Percentiles rank a stretch among this genome's conserved stretches.
phyloP scores from a whole-genome alignment of 2,888 invertebrate genomes.

The Serripes groenlandicus region DNA sequence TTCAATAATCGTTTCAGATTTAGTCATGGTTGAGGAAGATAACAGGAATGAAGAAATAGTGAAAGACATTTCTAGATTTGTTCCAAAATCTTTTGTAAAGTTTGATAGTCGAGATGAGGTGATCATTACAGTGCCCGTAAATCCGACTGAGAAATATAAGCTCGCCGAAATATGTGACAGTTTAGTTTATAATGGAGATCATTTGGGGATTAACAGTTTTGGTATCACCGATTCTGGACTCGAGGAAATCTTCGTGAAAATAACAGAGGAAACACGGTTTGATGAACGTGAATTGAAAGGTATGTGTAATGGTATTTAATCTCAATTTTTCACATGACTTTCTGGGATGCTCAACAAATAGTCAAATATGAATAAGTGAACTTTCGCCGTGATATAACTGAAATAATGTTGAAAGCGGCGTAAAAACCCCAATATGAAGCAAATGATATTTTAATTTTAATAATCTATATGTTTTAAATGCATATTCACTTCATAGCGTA shows the following conservation, averaged over 20 bases:
- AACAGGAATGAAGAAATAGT: conserved; percentile 23
- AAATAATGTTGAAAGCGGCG: no score
- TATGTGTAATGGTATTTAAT: no score
- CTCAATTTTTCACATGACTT: no score
- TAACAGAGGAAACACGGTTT: conserved; percentile 74
- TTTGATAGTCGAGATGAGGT: conserved; percentile 53
- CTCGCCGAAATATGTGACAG: conserved; percentile 81
- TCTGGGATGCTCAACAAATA: no score
- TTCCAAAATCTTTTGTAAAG: conserved; percentile 40
- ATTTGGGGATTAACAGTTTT: conserved; percentile 79
- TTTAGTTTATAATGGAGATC: conserved; percentile 74
- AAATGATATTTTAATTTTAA: no score
- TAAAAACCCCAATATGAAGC: no score
- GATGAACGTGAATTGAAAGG: background rate
- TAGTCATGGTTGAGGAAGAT: background rate
- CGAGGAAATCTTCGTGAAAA: conserved; percentile 85
- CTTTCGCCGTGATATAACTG: no score
- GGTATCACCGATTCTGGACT: conserved; percentile 84
- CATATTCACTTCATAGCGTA: no score
- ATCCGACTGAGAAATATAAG: conserved; percentile 38
- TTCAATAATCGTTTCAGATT: no score
- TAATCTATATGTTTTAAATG: no score
- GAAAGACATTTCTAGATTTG: conserved; percentile 15
- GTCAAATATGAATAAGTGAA: no score
- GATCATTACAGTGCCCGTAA: conserved; percentile 74